Conservation (phyloP, 2,113 vertebrate genomes). For the Marcusenius ussheri region DNA sequence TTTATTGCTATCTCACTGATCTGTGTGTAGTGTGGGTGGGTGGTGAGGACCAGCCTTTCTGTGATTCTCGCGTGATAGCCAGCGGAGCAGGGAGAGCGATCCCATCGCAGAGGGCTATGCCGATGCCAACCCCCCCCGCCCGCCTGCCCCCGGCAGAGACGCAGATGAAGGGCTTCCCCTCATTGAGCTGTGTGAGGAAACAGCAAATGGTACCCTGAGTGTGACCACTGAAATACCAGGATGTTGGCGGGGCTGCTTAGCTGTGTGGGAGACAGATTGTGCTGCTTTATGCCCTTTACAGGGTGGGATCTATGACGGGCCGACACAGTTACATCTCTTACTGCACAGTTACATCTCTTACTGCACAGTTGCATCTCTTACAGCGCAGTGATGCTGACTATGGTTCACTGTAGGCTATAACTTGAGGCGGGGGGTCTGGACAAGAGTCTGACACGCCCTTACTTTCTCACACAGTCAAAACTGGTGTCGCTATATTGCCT, state of each 20-base stretch:
- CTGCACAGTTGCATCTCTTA: background rate
- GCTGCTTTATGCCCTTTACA: background rate
- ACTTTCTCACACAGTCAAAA: background rate
- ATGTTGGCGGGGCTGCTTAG: background rate
- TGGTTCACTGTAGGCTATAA: background rate
- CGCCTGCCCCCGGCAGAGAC: constrained; percentile 28
- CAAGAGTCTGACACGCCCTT: background rate
- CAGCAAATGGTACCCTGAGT: background rate
- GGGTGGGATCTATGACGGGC: background rate
- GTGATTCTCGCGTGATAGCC: constrained; percentile 51
- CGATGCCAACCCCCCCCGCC: constrained; percentile 45
- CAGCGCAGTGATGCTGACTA: background rate
- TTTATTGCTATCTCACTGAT: constrained; percentile 53
- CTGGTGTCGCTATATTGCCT: background rate
- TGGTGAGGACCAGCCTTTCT: constrained; percentile 39
- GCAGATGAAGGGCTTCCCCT: constrained; percentile 20
- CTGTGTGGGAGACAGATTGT: background rate
- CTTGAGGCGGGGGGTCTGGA: background rate
- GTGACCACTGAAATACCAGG: background rate
- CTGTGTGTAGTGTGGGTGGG: constrained; percentile 61
- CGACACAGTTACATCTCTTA: background rate
- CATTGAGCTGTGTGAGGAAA: constrained; percentile 41
- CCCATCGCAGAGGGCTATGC: constrained; percentile 47
- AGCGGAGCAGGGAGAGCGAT: constrained; percentile 51
- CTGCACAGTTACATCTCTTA: background rate